Evolutionary conservation across 1,140 invertebrate genomes (phyloP), one percentile per base, ranked within the genome.

Genomic region (Cotesia typhae): DNA sequence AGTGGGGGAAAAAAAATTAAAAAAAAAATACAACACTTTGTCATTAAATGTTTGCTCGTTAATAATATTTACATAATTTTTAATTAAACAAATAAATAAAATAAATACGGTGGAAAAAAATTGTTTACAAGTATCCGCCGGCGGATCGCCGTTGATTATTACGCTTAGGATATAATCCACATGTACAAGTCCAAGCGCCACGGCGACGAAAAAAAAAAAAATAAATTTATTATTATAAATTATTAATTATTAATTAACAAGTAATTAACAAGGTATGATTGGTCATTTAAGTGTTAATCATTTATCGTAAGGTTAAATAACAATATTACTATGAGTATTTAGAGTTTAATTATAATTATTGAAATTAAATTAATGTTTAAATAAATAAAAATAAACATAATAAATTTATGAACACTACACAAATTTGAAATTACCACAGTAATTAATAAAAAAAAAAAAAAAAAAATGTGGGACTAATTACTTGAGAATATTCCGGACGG

Each of bases 111-210:
- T 53, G 65, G 12, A 28, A 28, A 28, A 28, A 67, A 51, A 65
- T 67, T 66, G 20, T 10, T 65, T 65, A 6, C 4, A n/a, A 41
- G 10, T 53, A 67, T 64, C 60, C 38, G 55, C 63, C 63, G 59
- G 66, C 64, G 47, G 59, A 72, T 47, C 74, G 74, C 74, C 67
- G 67, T 75, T 72, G 68, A 61, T 59, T 55, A 68, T 70, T 75
- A 74, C 73, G 73, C 73, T 74, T 74, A 74, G 69, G 71, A 75
- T 72, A 67, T 64, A 72, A 72, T 75, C 71, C 71, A 70, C 47
- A 69, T 74, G 70, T 69, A 71, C 73, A 71, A 74, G 73, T 72
- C 73, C 70, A 74, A 72, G 73, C 73, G 70, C 66, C 65, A 71
- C 66, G 73, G 66, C 70, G 73, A 74, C 60, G 59, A 65, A 64